Evolutionary conservation across 1,140 invertebrate genomes (phyloP), one percentile per base, ranked within the genome.

Genomic region (Drosophila lacertosa): DNA sequence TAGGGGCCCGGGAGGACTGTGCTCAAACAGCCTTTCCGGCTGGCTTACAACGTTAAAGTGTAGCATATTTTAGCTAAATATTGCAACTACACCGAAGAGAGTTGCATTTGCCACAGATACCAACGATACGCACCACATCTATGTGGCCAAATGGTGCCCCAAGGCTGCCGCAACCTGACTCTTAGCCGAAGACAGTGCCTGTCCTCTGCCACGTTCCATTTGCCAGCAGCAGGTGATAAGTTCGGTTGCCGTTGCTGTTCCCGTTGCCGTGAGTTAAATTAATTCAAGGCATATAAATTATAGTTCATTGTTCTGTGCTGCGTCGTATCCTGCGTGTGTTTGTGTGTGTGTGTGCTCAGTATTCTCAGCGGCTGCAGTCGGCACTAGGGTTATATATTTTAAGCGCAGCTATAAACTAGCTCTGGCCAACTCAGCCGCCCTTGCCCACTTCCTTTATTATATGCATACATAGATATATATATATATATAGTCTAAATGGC

Each of bases 51-150:
- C 86, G 77, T 81, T 80, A 75, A 83, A 69, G 73, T 74, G 73
- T 86, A 59, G 80, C 77, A 84, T 81, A 86, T 84, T 81, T 86
- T 60, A 77, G 77, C 77, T 88, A 77, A 84, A 88, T 81, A 86
- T 86, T 86, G 77, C 77, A 77, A 77, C 81, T 60, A 80, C 53
- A 72, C 73, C 73, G 40, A 75, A 59, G 76, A 73, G 80, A 80
- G 39, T 76, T 86, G 80, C 81, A 86, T 40, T 86, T 68, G 47
- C 76, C 35, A 20, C 51, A 54, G 20, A 26, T 22, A 47, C 29
- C 6, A 1, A 22, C 15, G 44, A 50, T 60, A 50, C 33, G 44
- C 35, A 54, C 11, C 32, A 47, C 20, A 20, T 65, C 22, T 37
- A 39, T 47, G 29, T 2, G 16, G 39, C 9, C 13, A 51, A 63